Conservation (phyloP, 2,888 invertebrate species). For the Brenthis hecate region DNA sequence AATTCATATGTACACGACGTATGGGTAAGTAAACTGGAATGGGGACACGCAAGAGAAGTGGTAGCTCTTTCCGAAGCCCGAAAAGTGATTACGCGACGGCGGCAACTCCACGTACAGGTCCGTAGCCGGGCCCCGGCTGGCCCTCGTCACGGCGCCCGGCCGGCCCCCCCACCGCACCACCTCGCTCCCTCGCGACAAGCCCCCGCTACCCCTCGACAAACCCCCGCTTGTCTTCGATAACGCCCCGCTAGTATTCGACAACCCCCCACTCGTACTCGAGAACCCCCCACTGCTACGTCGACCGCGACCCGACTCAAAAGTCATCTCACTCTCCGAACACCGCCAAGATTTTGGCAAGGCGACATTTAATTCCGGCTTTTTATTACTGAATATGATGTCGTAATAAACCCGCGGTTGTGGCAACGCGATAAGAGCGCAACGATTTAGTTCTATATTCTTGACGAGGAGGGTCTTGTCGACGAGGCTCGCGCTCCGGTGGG, state of each 20-base stretch:
- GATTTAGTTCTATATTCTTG: slow-evolving; percentile 69
- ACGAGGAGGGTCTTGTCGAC: slow-evolving; percentile 74
- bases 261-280: slow-evolving; percentile 48
- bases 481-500: slow-evolving; percentile 65
- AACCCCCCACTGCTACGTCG: slow-evolving; percentile 60
- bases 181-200: slow-evolving; percentile 57
- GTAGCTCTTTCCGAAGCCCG: slow-evolving; percentile 80
- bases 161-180: slow-evolving; percentile 73
- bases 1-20: slow-evolving; percentile 76
- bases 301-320: slow-evolving; percentile 53
- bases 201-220: slow-evolving; percentile 50
- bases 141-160: slow-evolving; percentile 79
- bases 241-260: slow-evolving; percentile 61
- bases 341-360: slow-evolving; percentile 72
- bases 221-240: slow-evolving; percentile 60
- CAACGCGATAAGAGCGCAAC: slow-evolving; percentile 75
- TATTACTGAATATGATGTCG: slow-evolving; percentile 64
- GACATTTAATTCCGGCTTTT: slow-evolving; percentile 55
- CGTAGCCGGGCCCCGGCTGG: slow-evolving; percentile 78
- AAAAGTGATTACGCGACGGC: slow-evolving; percentile 76
- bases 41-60: slow-evolving; percentile 81
- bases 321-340: slow-evolving; percentile 71
- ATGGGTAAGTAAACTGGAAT: slow-evolving; percentile 76
- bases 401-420: slow-evolving; percentile 72
- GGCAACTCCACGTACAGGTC: slow-evolving; percentile 75